Percentiles rank a stretch among this genome's conserved stretches.
phyloP scores from a whole-genome alignment of 2,888 invertebrate species.

The Empis livida region DNA sequence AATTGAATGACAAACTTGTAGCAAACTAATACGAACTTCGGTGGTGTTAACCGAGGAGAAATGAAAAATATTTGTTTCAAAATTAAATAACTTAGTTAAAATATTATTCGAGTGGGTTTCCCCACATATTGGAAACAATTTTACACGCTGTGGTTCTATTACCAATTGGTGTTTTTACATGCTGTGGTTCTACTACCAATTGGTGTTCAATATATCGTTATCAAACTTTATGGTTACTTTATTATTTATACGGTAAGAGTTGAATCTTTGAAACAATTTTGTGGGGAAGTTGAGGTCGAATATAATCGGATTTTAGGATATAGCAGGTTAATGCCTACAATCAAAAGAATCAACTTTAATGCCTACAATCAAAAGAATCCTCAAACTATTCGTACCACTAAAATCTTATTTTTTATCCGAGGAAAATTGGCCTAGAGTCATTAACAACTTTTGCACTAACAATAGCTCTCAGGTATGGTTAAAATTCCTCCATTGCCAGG shows the following conservation, averaged over 20 bases:
- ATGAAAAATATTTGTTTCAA: no score
- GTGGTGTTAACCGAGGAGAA: no score
- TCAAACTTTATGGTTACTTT: slow-evolving; percentile 15
- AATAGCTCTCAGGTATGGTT: no score
- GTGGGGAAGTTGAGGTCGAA: neutral
- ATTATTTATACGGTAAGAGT: slow-evolving; percentile 17
- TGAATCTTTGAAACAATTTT: slow-evolving; percentile 8
- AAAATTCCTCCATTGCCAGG: no score
- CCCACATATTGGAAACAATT: slow-evolving; percentile 11
- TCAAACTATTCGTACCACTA: neutral
- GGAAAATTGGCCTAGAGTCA: no score
- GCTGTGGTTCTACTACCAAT: slow-evolving; percentile 14
- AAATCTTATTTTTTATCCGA: no score
- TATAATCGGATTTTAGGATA: slow-evolving; percentile 3
- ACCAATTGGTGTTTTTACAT: neutral
- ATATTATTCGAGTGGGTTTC: slow-evolving; percentile 4
- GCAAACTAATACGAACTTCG: no score
- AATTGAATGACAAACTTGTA: no score
- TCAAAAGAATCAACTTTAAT: slow-evolving; percentile 3
- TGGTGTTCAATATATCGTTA: slow-evolving; percentile 9
- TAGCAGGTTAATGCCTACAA: no score
- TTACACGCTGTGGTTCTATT: no score
- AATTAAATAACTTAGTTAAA: neutral
- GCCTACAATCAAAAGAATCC: slow-evolving; percentile 3
- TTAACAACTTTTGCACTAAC: no score